A percentile compares a stretch with the other conserved stretches of the same genome.
Evolutionary conservation across 2,888 invertebrate species (phyloP).

Genomic region (Branchellion lobata): DNA sequence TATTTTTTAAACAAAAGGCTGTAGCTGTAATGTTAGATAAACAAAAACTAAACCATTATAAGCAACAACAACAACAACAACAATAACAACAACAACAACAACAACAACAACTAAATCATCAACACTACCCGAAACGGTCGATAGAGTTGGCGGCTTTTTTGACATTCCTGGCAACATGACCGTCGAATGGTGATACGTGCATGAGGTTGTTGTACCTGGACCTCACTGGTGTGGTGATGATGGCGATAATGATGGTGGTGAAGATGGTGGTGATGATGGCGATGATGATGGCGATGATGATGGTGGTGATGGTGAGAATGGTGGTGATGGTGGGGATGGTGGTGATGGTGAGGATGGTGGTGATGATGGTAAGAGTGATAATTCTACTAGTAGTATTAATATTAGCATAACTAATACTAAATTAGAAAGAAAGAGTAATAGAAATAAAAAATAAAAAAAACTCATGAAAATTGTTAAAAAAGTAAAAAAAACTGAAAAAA

Average conservation of each 20-base stretch:
- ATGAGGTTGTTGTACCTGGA: slow-evolving; percentile 71
- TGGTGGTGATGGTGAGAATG: no score
- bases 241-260: not conserved
- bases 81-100: not conserved
- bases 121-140: slow-evolving; percentile 70
- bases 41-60: not conserved
- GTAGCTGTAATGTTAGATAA: not conserved
- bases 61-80: not conserved
- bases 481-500: slow-evolving; percentile 2
- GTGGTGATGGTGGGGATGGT: no score
- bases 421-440: no score
- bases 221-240: slow-evolving; percentile 52
- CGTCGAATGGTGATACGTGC: slow-evolving; percentile 75
- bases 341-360: not conserved
- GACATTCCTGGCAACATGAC: slow-evolving; percentile 73
- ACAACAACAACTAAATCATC: not conserved
- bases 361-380: not conserved
- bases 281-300: not conserved
- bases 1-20: not conserved
- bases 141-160: slow-evolving; percentile 76
- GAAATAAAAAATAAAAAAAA: no score
- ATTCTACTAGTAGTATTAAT: not conserved
- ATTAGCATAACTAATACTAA: no score
- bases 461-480: no score
- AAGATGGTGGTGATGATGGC: not conserved